Evolutionary conservation across 2,888 invertebrate species (phyloP), one percentile per base, ranked within the genome.

Genomic region (Gortyna flavago): DNA sequence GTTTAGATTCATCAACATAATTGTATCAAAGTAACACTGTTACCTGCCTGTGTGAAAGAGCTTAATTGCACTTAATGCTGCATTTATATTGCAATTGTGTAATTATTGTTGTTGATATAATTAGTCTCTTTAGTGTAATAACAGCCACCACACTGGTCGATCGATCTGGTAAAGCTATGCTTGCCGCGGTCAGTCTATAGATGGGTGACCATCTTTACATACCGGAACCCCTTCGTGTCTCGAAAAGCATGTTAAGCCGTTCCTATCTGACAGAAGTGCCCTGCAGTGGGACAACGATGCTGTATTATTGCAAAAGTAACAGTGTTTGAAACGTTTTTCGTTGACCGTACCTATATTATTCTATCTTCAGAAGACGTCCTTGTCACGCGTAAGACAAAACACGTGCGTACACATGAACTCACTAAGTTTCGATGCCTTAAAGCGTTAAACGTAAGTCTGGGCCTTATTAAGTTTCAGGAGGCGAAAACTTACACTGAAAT

Each of bases 1-100:
- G 72, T 79, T 84, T 65, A 57, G 32, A 80, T 78, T 87, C 81
- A 83, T 87, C 81, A 84, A 80, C 87, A 78, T 88, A 87, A 88
- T 88, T 88, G 84, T 77, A 73, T 83, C 81, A 84, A 77, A 80
- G 81, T 78, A 80, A 76, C 72, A 65, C 61, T 62, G 75, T 71
- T 87, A 88, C 83, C 85, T 85, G 84, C 70, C 64, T 73, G 51
- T 59, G 68, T 76, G 41, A 67, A 61, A 74, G n/a, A 79, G 70
- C 72, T 72, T 83, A 54, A 66, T 76, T 80, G 71, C 51, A 59
- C 62, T 61, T 77, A 35, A 16, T 54, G 32, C 62, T 75, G 41
- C 9, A 64, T 66, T 62, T 64, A 1, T 35, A 41, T 69, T 69
- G 48, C 6, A 35, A 59, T 61, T 65, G 18, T 35, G 16, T 74